Conservation (phyloP, 1,140 invertebrate species). For the Pemphigus obesinymphae region DNA sequence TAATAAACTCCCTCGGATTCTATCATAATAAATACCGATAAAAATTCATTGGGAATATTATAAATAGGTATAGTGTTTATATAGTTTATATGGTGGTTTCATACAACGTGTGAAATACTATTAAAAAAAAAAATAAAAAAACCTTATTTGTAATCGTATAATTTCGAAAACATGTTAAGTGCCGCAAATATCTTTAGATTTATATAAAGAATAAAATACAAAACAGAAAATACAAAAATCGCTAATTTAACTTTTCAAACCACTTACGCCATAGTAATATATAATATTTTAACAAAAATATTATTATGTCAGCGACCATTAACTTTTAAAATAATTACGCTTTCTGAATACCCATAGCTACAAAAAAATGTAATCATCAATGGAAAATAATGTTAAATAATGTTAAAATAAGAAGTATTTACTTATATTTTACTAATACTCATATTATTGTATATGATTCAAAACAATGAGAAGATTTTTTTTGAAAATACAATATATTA, state of each 20-base stretch:
- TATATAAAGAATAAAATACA: background rate
- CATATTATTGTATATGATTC: too few relatives aligned
- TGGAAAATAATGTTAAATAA: too few relatives aligned
- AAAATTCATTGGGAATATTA: background rate
- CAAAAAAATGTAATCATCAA: too few relatives aligned
- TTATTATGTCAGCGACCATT: background rate
- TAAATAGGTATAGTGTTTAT: too few relatives aligned
- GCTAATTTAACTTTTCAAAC: background rate
- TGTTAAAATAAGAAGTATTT: too few relatives aligned
- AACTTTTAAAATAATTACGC: background rate
- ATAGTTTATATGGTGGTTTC: too few relatives aligned
- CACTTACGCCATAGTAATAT: background rate
- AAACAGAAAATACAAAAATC: too few relatives aligned
- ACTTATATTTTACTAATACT: too few relatives aligned
- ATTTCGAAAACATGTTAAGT: background rate
- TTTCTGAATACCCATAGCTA: too few relatives aligned
- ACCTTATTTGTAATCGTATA: background rate
- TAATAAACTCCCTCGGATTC: background rate
- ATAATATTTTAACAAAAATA: background rate
- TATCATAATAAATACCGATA: background rate
- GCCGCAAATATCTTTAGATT: background rate
- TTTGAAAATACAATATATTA: too few relatives aligned
- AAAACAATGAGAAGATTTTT: too few relatives aligned
- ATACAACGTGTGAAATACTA: background rate
- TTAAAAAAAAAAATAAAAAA: too few relatives aligned